Evolutionary conservation across 35 echinoderm and acorn worm species (phyloP), one percentile per base, ranked within the genome.

Genomic region (Lytechinus pictus): DNA sequence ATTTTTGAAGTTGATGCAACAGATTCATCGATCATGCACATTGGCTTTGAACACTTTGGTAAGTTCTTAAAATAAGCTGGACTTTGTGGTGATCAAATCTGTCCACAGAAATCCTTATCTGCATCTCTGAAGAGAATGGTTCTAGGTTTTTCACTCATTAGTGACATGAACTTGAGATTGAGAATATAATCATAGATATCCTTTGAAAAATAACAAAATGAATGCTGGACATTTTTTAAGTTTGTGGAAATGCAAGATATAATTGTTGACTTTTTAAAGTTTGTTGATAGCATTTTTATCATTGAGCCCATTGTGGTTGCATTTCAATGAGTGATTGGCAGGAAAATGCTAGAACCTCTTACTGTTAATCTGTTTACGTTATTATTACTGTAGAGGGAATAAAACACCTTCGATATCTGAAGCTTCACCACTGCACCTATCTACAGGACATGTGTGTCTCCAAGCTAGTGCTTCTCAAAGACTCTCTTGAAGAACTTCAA

Each of bases 1-100:
- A 98, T 99, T 54, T 95, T 96, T 87, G 96, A 97, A 66, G 97
- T 99, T 19, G 98, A 99, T 96, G 98, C 98, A 8, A 98, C 98
- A 79, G 98, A 99, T 54, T 99, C 98, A 0, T 96, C 94, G 54
- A 98, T 99, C 87, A 99, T 99, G 98, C 97, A 99, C 92, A 97
- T 99, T 86, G 98, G 98, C 51, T 99, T 99, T 95, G 95, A 96
- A 94, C 87, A 98, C 86, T 99, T 99, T 52, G 87, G 98, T 99
- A 87, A 99, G 98, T 97, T 33, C 24, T 5, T 16, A 24, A n/a
- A n/a, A 79, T 7, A 6, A 79, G 21, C 66, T 79, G 14, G 66
- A 79, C 16, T 6, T 79, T 79, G 66, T 7, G 21, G 7, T 79
- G 19, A 79, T 24, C n/a, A 5, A 8, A 79, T 79, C 66, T 24